Evolutionary conservation across 1,140 invertebrate genomes (phyloP).

Genomic region (Frieseomelitta varia): DNA sequence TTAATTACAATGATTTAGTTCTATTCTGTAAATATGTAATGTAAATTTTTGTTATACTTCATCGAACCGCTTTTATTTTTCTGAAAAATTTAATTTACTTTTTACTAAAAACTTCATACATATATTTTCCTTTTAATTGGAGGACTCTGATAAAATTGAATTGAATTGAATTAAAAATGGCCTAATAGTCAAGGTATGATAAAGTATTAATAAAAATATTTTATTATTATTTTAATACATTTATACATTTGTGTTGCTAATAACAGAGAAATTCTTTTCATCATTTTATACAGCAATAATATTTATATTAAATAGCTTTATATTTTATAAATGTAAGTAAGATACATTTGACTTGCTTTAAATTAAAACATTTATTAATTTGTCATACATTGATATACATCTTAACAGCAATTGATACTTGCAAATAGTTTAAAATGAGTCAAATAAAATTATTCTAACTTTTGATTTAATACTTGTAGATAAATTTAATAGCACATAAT

Average conservation of each 20-base stretch:
- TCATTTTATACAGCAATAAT: not conserved
- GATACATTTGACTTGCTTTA: not conserved
- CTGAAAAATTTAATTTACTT: not conserved
- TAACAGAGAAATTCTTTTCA: too few relatives aligned
- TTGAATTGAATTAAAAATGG: not conserved
- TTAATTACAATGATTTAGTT: not conserved
- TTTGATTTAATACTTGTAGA: not conserved
- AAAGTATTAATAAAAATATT: not conserved
- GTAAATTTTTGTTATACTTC: not conserved
- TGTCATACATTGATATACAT: not conserved
- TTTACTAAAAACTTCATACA: too few relatives aligned
- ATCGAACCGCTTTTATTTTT: not conserved
- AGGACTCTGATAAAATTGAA: too few relatives aligned
- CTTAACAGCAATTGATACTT: not conserved
- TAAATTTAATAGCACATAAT: not conserved
- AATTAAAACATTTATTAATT: not conserved
- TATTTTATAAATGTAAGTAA: too few relatives aligned
- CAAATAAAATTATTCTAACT: not conserved
- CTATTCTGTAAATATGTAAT: not conserved
- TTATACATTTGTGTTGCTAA: not conserved
- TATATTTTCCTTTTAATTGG: too few relatives aligned
- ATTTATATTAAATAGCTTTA: not conserved
- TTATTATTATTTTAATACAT: not conserved
- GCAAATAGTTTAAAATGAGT: not conserved
- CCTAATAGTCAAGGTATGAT: not conserved